Percentiles rank a stretch among this genome's conserved stretches.
Conservation (phyloP, 2,888 invertebrate genomes). For the Andrena camellia region DNA sequence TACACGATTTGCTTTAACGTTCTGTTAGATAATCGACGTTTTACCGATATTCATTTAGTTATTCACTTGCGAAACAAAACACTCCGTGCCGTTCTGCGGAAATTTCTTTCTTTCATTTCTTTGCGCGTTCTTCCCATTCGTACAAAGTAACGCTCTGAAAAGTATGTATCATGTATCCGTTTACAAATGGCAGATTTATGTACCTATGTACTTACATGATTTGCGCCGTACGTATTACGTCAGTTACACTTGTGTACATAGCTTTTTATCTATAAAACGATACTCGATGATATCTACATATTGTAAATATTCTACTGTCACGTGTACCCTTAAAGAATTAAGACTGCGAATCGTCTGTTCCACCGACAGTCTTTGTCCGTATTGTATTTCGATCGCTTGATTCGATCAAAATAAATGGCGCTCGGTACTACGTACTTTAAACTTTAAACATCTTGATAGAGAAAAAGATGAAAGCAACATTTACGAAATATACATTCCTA, state of each 20-base stretch:
- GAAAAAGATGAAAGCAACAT: background rate
- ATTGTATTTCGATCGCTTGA: slow-evolving; percentile 26
- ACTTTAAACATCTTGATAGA: background rate
- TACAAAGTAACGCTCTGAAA: slow-evolving; percentile 5
- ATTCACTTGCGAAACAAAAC: background rate
- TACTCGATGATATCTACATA: slow-evolving; percentile 49
- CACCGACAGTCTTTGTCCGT: slow-evolving; percentile 28
- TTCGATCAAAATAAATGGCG: slow-evolving; percentile 53
- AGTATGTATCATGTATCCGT: slow-evolving; percentile 5
- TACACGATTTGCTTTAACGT: background rate
- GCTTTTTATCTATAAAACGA: slow-evolving; percentile 21
- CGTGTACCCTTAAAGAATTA: slow-evolving; percentile 20
- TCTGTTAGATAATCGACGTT: background rate
- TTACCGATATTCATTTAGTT: background rate
- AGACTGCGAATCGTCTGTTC: slow-evolving; percentile 10
- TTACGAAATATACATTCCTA: slow-evolving; percentile 5
- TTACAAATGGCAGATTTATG: slow-evolving; percentile 28
- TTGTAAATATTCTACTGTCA: slow-evolving; percentile 35
- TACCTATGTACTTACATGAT: slow-evolving; percentile 7
- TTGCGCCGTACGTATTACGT: background rate
- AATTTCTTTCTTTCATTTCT: background rate
- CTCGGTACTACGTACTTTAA: slow-evolving; percentile 10
- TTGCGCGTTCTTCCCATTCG: slow-evolving; percentile 1
- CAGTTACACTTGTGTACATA: slow-evolving; percentile 11
- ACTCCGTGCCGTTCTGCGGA: background rate